phyloP scores from a whole-genome alignment of 2,888 invertebrate species.

The Tetranychus truncatus region DNA sequence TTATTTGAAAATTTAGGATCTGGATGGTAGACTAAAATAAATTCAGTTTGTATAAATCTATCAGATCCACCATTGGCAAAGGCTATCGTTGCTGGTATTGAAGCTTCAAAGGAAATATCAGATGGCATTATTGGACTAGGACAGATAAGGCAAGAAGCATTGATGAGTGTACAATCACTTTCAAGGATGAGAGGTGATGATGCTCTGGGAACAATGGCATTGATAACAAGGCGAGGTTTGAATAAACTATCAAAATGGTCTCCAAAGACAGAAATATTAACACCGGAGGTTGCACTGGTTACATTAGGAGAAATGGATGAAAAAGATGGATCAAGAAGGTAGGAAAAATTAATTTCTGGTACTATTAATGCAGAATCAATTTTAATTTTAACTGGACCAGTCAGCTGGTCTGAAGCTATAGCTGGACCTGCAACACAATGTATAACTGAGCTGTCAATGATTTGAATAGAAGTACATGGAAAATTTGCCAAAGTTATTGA shows the following conservation, averaged over 20 bases:
- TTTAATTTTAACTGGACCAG: not conserved
- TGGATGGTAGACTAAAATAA: not conserved
- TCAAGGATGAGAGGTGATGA: not conserved
- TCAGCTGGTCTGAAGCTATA: not conserved
- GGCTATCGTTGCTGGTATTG: not conserved
- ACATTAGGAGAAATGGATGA: not conserved
- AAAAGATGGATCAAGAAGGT: not conserved
- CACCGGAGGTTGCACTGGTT: not conserved
- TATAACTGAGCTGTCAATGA: not conserved
- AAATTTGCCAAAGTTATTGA: not conserved
- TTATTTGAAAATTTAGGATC: conserved; percentile 7
- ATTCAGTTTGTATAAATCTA: not conserved
- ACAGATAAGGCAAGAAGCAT: not conserved
- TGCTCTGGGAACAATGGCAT: not conserved
- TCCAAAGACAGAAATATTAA: not conserved
- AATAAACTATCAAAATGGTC: conserved; percentile 6
- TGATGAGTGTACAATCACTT: not conserved
- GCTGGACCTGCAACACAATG: conserved; percentile 6
- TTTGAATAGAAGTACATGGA: not conserved
- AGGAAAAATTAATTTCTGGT: not conserved
- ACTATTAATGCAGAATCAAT: conserved; percentile 7
- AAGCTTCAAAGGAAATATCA: not conserved
- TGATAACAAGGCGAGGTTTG: not conserved
- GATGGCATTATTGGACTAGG: conserved; percentile 2
- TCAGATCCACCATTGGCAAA: not conserved